Base-by-base conservation (phyloP, 2,888 invertebrate species). In the Oscheius myriophilus region DNA sequence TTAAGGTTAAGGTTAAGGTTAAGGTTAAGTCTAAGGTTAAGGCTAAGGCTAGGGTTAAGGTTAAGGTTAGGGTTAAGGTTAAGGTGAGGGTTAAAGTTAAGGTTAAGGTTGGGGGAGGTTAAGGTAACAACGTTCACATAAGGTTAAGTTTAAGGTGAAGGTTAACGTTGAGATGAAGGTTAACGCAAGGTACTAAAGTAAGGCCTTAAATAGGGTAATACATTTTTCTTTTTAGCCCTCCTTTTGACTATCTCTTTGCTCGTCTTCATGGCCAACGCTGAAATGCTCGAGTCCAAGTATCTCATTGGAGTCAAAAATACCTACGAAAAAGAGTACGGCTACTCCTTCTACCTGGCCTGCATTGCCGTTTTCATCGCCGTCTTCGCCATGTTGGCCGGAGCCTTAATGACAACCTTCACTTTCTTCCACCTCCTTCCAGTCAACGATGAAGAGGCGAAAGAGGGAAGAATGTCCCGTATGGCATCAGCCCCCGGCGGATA, bases 181-280 rank as follows among this genome's bases (percentile, higher is more conserved):
- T n/a, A n/a, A n/a, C n/a, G n/a, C n/a, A n/a, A n/a, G n/a, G n/a
- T n/a, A n/a, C n/a, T n/a, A n/a, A n/a, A n/a, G 26, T n/a, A 25
- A 46, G 49, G 1, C 0, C 51, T 55, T 55, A 57, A 3, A 26
- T 26, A 2, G 7, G n/a, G n/a, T n/a, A n/a, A n/a, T n/a, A n/a
- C n/a, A n/a, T n/a, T n/a, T n/a, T n/a, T n/a, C n/a, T n/a, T 66
- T 75, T 41, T 54, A 84, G 84, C 75, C 67, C 58, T 85, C 16
- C 55, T 82, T 18, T 71, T 82, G 14, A 67, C 74, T 21, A 78
- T 85, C 42, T 82, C 78, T 2, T 64, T 85, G 18, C 71, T 81
- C 25, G 85, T 85, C 2, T 85, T 85, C 70, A 80, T 85, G 83
- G 82, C 80, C 46, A 85, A 85, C 65, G 85, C 82, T 9, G 85